Evolutionary conservation across 30 jellyfish, hydroid and myxozoan genomes (phyloP).

Genomic region (Haliclystus octoradiatus): DNA sequence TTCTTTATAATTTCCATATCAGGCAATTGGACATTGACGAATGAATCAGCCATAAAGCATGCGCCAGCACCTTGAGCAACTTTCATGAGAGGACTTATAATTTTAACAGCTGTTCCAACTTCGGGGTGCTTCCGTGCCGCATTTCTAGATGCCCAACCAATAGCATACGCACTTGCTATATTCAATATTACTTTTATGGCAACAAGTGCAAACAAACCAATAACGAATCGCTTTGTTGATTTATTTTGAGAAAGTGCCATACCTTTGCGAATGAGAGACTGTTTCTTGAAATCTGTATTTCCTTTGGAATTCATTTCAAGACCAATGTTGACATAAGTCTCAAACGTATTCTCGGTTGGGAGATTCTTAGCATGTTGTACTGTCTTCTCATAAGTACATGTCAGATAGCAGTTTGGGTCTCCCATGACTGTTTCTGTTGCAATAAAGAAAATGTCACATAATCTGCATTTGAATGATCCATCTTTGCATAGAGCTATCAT

Average conservation of each 20-base stretch:
- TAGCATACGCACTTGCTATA: neutral
- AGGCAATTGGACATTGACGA: neutral
- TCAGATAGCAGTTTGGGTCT: neutral
- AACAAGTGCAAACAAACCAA: neutral
- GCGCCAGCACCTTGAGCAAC: conserved; percentile 4
- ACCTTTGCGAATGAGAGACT: neutral
- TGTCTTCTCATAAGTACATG: too few relatives aligned
- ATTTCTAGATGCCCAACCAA: neutral
- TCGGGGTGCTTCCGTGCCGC: too few relatives aligned
- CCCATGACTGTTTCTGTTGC: conserved; percentile 2
- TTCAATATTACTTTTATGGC: neutral
- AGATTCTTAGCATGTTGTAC: too few relatives aligned
- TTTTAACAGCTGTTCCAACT: too few relatives aligned
- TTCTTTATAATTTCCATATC: conserved; percentile 7
- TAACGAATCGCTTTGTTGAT: neutral
- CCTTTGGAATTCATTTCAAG: too few relatives aligned
- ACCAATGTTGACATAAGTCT: too few relatives aligned
- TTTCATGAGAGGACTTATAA: too few relatives aligned
- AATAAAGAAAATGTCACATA: too few relatives aligned
- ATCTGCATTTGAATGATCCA: too few relatives aligned
- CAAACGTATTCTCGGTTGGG: too few relatives aligned
- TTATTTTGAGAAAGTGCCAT: neutral
- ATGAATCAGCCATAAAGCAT: conserved; percentile 21
- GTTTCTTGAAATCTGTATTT: conserved; percentile 4
- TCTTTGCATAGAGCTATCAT: too few relatives aligned